Base-by-base conservation (phyloP, 2,113 vertebrate species). In the Morone saxatilis region DNA sequence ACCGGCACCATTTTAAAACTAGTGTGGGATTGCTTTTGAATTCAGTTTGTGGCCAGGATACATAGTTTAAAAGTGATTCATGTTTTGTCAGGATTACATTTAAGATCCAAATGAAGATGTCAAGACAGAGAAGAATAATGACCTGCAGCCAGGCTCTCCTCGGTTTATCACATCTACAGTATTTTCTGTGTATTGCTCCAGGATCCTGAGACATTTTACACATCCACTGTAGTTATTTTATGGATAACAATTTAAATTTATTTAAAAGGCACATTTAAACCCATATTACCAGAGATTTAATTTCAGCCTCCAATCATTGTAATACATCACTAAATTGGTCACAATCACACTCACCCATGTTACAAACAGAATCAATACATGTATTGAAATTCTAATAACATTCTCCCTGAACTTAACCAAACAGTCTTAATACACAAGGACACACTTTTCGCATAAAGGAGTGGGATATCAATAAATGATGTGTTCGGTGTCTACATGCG, bases 281-380 rank as follows among this genome's bases (percentile, higher is more conserved):
- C 20, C 5, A 31, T n/a, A 20, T 61, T 53, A 71, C 2, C 25
- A 50, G 22, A 61, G 7, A 60, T 68, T 60, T n/a, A 45, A 12
- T 19, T 60, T 59, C 54, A 17, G 11, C 16, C 31, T 31, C 31
- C 31, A 31, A 31, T 31, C 31, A 31, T 31, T 31, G 31, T 3
- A 31, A 31, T 20, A 20, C 0, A 66, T 43, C n/a, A 40, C 13
- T n/a, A 53, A 53, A 68, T 11, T 19, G 1, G 19, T 45, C 48
- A 51, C 20, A 67, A 20, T 5, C 0, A 54, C 6, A 50, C 63
- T 0, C 50, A 38, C 31, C 3, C 31, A 31, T 31, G 31, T 31
- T 31, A 31, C 2, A 31, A 31, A 31, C 31, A 31, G 31, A 31
- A 31, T 31, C 31, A 31, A 3, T 31, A 31, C 31, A 3, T 31